Evolutionary conservation across 2,113 vertebrate species (phyloP).

Genomic region (Oreochromis tanganicae): DNA sequence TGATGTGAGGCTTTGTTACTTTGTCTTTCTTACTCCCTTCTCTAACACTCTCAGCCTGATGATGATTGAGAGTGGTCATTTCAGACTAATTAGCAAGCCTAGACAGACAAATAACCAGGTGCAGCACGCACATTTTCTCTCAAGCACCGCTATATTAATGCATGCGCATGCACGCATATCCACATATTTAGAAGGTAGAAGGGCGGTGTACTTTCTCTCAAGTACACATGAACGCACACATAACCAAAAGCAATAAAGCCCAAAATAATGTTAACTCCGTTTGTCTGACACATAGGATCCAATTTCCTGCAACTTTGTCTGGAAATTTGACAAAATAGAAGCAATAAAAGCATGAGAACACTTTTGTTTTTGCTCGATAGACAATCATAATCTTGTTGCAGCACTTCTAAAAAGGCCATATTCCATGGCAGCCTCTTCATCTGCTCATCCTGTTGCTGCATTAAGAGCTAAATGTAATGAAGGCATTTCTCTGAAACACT

Average conservation of each 20-base stretch:
- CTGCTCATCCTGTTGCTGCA: background rate
- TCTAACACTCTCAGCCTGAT: slow-evolving; percentile 24
- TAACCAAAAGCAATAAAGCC: background rate
- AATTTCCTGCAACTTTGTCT: background rate
- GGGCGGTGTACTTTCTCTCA: background rate
- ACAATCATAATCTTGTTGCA: background rate
- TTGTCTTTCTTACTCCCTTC: background rate
- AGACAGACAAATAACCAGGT: slow-evolving; percentile 47
- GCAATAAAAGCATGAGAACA: background rate
- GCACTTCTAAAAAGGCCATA: background rate
- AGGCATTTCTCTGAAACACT: background rate
- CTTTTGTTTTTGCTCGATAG: background rate
- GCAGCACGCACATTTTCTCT: background rate
- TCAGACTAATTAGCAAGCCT: slow-evolving; percentile 51
- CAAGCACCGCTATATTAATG: background rate
- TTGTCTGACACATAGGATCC: background rate
- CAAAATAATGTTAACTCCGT: background rate
- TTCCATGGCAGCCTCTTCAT: background rate
- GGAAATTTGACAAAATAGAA: background rate
- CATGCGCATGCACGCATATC: background rate
- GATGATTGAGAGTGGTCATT: slow-evolving; percentile 58
- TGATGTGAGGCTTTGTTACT: slow-evolving; percentile 18
- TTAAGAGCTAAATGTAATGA: background rate
- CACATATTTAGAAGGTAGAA: background rate
- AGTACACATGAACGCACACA: background rate